phyloP scores from a whole-genome alignment of 2,113 vertebrate genomes.

The Tursiops truncatus region DNA sequence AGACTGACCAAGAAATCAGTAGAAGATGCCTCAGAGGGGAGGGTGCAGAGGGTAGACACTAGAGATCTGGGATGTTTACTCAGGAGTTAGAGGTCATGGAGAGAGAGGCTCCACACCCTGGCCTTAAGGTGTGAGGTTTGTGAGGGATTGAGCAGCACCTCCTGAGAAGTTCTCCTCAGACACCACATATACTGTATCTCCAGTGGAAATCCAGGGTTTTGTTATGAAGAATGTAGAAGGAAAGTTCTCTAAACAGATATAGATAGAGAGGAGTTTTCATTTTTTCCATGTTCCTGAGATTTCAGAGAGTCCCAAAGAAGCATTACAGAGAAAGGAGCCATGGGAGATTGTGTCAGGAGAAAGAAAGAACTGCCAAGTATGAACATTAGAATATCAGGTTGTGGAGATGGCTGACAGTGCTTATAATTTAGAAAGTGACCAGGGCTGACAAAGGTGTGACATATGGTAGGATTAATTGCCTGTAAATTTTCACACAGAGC shows the following conservation, averaged over 20 bases:
- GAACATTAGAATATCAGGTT: background rate
- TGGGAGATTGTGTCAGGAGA: background rate
- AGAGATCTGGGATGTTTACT: background rate
- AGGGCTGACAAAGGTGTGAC: background rate
- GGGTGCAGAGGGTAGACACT: background rate
- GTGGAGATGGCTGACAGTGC: background rate
- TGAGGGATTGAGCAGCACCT: background rate
- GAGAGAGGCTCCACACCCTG: background rate
- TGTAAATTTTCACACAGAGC: background rate
- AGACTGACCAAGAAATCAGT: background rate
- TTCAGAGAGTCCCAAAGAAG: background rate
- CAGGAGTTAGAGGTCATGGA: background rate
- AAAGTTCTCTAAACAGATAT: background rate
- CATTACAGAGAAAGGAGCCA: background rate
- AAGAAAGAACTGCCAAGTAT: background rate
- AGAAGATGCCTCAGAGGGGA: background rate
- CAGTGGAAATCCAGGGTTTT: background rate
- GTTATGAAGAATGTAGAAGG: background rate
- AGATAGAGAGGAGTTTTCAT: background rate
- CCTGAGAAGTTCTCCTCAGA: background rate
- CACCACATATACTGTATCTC: fast-evolving
- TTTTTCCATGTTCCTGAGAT: background rate
- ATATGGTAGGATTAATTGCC: background rate
- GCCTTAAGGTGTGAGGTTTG: background rate
- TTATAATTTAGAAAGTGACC: background rate